phyloP scores from a whole-genome alignment of 2,797 vertebrate species.

The Sebastiscus tertius region DNA sequence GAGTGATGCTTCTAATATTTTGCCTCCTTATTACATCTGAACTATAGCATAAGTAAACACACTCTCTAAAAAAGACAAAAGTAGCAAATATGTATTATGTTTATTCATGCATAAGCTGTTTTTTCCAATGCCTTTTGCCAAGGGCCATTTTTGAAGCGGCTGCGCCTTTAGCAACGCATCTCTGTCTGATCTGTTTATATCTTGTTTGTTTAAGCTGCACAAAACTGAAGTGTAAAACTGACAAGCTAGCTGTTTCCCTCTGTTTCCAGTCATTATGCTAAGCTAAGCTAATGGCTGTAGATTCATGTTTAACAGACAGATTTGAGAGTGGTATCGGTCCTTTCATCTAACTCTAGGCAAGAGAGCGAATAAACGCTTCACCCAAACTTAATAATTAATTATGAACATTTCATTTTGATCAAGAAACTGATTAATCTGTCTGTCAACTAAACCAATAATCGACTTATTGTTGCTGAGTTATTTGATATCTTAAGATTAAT shows the following conservation, averaged over 20 bases:
- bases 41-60: not conserved
- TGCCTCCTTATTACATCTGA: not conserved
- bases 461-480: not conserved
- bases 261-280: not conserved
- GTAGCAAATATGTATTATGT: not conserved
- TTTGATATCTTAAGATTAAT: too few species aligned
- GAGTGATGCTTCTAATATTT: not conserved
- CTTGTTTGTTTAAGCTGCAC: not conserved
- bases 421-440: too few species aligned
- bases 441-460: not conserved
- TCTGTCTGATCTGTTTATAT: too few species aligned
- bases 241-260: not conserved
- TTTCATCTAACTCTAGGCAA: not conserved
- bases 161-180: too few species aligned
- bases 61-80: not conserved
- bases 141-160: too few species aligned
- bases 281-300: not conserved
- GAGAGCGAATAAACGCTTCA: not conserved
- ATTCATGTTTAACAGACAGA: not conserved
- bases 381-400: too few species aligned
- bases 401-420: too few species aligned
- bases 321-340: not conserved
- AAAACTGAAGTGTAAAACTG: not conserved
- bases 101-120: not conserved
- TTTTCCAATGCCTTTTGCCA: not conserved